Base-by-base conservation (phyloP, 2,888 invertebrate genomes). In the Sisyra terminalis region DNA sequence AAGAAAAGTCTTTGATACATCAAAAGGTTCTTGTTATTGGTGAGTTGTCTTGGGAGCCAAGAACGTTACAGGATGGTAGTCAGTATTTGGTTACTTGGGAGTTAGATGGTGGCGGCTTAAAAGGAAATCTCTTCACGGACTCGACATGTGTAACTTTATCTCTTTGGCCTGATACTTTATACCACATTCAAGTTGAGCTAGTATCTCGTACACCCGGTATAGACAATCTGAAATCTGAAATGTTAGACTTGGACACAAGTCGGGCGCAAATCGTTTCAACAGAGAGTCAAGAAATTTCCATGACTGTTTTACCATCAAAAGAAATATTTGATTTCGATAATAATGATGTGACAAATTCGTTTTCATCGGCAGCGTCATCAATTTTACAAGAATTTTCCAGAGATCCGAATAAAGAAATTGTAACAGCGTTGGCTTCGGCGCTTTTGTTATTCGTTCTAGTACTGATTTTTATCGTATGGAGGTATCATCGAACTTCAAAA, bases 81-180 rank as follows among this genome's bases (percentile, higher is more conserved):
- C 75, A 83, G 45, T 84, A 83, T 62, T 67, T 84, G 55, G 82
- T 85, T 42, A 83, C 83, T 47, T 85, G 84, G 84, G 84, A 85
- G 69, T 78, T 84, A 43, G 80, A 78, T 55, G 83, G 83, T 45
- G 83, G 83, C 50, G 83, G 83, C 48, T 66, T 85, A 46, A 83
- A 80, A 63, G 84, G 84, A 49, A 83, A 84, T 62, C 67, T 84
- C 49, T 80, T 83, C 61, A 85, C 84, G 32, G 83, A 84, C 60
- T 78, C 81, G 42, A 81, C 81, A 45, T 73, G 78, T 54, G 83
- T 84, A 47, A 82, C 81, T 43, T 62, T 85, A 50, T 82, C 82
- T 44, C 65, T 85, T 40, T 84, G 83, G 82, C 82, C 83, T 39
- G 81, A 83, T 58, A 83, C 83, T 37, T 63, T 80, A 49, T 85